Evolutionary conservation across 2,797 vertebrate species (phyloP).

Genomic region (Decapterus maruadsi): DNA sequence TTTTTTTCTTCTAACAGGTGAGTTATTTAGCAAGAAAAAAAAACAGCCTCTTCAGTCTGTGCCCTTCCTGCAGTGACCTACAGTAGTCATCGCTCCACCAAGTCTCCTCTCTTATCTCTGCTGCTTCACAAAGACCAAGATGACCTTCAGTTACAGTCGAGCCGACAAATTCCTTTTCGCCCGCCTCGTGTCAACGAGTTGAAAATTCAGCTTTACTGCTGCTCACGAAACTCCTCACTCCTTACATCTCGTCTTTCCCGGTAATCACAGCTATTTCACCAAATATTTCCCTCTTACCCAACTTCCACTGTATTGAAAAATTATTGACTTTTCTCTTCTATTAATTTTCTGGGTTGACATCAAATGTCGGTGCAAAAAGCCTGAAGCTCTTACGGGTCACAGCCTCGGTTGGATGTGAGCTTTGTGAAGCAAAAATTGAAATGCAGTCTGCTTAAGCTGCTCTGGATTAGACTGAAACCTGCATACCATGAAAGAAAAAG

Average conservation of each 20-base stretch:
- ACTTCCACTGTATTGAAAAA: neutral
- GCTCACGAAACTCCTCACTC: slow-evolving; percentile 19
- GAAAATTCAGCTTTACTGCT: slow-evolving; percentile 26
- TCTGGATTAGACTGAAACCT: slow-evolving; percentile 5
- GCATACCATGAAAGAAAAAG: neutral
- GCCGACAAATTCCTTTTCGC: slow-evolving; percentile 27
- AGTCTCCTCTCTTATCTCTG: slow-evolving; percentile 49
- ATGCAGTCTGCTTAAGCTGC: neutral
- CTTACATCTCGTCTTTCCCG: slow-evolving; percentile 9
- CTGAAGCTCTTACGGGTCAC: neutral
- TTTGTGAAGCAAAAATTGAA: neutral
- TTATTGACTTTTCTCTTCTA: neutral
- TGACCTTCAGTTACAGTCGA: slow-evolving; percentile 55
- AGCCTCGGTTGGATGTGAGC: neutral
- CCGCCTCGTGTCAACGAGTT: slow-evolving; percentile 20
- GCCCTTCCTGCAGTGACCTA: slow-evolving; percentile 40
- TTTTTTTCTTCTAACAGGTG: slow-evolving; percentile 12
- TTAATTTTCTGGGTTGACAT: slow-evolving; percentile 21
- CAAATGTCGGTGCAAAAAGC: slow-evolving; percentile 19
- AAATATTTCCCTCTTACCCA: neutral
- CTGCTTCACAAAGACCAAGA: slow-evolving; percentile 38
- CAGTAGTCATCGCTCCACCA: slow-evolving; percentile 34
- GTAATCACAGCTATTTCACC: slow-evolving; percentile 21
- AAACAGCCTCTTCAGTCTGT: slow-evolving; percentile 8
- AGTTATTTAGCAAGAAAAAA: slow-evolving; percentile 33